phyloP scores from a whole-genome alignment of 2,888 invertebrate genomes.

The Gryllus longicercus region DNA sequence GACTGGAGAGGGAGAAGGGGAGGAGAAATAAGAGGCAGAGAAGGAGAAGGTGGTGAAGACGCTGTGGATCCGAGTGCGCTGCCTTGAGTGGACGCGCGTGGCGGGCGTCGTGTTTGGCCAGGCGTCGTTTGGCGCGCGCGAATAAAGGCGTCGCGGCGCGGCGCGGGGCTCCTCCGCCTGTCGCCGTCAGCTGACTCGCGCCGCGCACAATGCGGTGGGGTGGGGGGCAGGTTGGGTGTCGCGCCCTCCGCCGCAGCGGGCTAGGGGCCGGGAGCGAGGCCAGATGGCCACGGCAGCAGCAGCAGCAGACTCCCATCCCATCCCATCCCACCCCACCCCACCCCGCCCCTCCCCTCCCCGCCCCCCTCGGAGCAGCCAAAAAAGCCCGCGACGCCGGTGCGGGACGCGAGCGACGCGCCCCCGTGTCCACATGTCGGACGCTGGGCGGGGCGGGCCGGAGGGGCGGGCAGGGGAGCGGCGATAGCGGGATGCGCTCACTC shows the following conservation, averaged over 20 bases:
- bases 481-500: neutral
- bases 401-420: neutral
- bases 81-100: too few species aligned
- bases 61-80: too few species aligned
- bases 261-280: neutral
- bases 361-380: neutral
- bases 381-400: too few species aligned
- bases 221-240: neutral
- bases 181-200: constrained; percentile 1
- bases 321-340: neutral
- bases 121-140: neutral
- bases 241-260: neutral
- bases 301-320: neutral
- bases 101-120: neutral
- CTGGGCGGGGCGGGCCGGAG: neutral
- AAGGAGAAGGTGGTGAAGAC: too few species aligned
- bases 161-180: neutral
- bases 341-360: neutral
- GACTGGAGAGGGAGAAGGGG: too few species aligned
- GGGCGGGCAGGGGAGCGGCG: neutral
- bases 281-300: neutral
- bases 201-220: neutral
- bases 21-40: too few species aligned
- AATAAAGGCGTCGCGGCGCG: neutral
- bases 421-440: neutral